Base-by-base conservation (phyloP, 2,797 vertebrate genomes). In the Acridotheres tristis region DNA sequence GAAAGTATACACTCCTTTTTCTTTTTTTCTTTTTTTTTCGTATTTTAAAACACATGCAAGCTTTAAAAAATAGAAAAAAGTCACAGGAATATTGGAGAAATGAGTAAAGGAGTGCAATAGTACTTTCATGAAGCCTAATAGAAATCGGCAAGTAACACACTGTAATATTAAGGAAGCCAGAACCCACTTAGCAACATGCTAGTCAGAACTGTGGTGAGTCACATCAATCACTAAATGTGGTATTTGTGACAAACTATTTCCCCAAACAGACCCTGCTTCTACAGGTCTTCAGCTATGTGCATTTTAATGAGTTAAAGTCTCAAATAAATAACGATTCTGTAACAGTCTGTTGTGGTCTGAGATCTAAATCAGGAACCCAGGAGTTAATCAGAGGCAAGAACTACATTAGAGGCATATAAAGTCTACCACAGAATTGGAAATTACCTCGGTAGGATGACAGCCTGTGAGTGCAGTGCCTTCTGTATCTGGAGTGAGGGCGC, bases 121-220 rank as follows among this genome's bases (percentile, higher is more conserved):
- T 55, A 79, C 54, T 75, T 93, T 84, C 1, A 2, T 45, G 32
- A 51, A 11, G 40, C 66, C 38, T 62, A 81, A 89, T 16, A 93
- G 65, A 89, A 92, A 80, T 61, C 88, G 93, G 76, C 82, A 94
- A 91, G 62, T 83, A 86, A 76, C 74, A 73, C 34, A 85, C 4
- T 54, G 25, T 16, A 86, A 84, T 51, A 91, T 47, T 68, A 90
- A 94, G 62, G 73, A 92, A 95, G 51, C 82, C 85, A 96, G 50
- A 78, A 92, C 61, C 66, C 92, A 94, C 94, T 86, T 85, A 94
- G 73, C 66, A 95, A 93, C 85, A 86, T 59, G 83, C 73, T 92
- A 92, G 93, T 88, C 89, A 94, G 88, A 94, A 85, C 40, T 30
- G 38, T 78, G 67, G 69, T 94, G 94, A 96, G 83, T 93, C 94